Conservation (phyloP, 1,140 invertebrate species). For the Mya arenaria region DNA sequence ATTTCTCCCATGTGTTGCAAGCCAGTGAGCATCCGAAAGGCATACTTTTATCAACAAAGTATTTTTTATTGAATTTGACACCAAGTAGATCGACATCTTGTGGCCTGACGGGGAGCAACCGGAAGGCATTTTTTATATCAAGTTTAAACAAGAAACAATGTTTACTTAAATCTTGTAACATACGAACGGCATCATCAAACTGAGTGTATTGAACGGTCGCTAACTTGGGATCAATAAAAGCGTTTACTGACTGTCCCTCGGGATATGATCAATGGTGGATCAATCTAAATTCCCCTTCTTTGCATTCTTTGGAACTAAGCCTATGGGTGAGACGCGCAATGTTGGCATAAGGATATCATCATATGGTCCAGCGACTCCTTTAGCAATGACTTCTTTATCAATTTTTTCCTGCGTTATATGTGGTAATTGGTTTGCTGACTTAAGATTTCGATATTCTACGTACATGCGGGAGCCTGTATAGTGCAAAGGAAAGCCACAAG, state of each 20-base stretch:
- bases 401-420: neutral
- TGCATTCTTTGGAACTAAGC: constrained; percentile 16
- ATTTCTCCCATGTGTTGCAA: constrained; percentile 44
- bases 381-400: constrained; percentile 3
- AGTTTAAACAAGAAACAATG: constrained; percentile 14
- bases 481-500: constrained; percentile 16
- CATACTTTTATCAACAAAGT: constrained; percentile 50
- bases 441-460: neutral
- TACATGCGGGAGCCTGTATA: neutral
- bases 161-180: constrained; percentile 29
- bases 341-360: neutral
- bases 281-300: constrained; percentile 11
- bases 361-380: neutral
- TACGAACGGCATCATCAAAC: constrained; percentile 39
- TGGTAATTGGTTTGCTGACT: neutral
- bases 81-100: constrained; percentile 48
- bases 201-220: constrained; percentile 43
- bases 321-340: constrained; percentile 24
- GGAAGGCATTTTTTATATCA: constrained; percentile 46
- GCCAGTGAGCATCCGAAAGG: constrained; percentile 44
- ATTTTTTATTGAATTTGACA: constrained; percentile 37
- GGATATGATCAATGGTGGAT: constrained; percentile 54
- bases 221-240: constrained; percentile 36
- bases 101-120: constrained; percentile 21
- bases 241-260: constrained; percentile 27